These are phyloP conservation scores for Cynopterus sphinx DNA, from an alignment of 2,797 vertebrate species.

Conservation along the genomic window DNA sequence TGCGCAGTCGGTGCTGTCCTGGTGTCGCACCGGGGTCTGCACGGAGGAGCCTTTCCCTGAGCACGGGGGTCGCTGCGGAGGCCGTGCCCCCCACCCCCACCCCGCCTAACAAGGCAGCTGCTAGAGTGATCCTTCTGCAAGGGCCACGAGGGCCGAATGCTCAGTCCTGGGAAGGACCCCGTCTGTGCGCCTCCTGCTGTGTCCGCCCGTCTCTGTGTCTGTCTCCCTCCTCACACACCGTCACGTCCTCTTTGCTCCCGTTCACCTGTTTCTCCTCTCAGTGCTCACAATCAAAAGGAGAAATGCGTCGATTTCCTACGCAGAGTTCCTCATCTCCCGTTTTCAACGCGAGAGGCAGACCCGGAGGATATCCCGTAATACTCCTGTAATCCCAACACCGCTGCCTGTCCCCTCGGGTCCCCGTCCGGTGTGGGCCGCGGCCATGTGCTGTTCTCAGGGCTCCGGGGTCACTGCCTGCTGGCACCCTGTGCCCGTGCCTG, in stretches of 20 bases:
- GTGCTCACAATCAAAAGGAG: background rate
- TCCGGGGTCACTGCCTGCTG: background rate
- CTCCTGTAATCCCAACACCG: background rate
- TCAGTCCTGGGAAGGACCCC: background rate
- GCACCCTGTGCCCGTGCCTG: background rate
- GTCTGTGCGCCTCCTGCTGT: background rate
- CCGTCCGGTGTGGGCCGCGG: background rate
- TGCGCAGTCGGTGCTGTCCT: too few relatives aligned
- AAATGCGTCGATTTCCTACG: background rate
- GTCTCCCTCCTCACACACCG: background rate
- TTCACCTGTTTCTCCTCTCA: background rate
- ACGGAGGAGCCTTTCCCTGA: too few relatives aligned
- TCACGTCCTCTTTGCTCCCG: background rate
- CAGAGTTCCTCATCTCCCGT: background rate
- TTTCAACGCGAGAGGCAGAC: background rate
- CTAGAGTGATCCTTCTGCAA: background rate
- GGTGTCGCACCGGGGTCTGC: too few relatives aligned
- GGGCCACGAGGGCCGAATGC: background rate
- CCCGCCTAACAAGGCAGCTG: background rate
- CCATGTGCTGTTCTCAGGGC: background rate
- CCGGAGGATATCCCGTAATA: background rate
- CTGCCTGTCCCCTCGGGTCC: background rate
- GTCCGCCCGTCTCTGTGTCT: background rate
- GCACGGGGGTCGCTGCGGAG: too few relatives aligned
- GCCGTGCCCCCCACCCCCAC: too few relatives aligned